phyloP scores from a whole-genome alignment of 1,140 invertebrate genomes.

The Andrena cerasifolii region DNA sequence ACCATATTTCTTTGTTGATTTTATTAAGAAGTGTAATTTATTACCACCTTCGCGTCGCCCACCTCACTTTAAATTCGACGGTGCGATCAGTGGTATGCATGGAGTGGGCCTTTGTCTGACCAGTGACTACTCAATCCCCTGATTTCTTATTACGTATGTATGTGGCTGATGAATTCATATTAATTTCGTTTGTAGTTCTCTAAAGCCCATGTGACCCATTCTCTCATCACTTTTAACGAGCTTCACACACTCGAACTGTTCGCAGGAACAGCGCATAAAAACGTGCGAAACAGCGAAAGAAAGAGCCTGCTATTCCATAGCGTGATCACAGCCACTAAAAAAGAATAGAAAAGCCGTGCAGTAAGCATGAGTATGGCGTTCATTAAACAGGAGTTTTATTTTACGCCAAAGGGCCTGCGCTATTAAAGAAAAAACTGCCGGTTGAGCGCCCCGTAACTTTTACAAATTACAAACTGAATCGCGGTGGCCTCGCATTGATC shows the following conservation, averaged over 20 bases:
- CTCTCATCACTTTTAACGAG: background rate
- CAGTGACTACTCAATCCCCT: no score
- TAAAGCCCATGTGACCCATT: background rate
- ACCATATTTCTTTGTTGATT: no score
- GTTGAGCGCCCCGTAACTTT: background rate
- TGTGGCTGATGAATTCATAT: no score
- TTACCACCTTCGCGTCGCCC: no score
- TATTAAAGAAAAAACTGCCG: background rate
- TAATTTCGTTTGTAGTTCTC: no score
- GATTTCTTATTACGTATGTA: no score
- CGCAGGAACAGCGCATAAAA: background rate
- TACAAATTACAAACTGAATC: background rate
- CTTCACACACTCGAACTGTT: background rate
- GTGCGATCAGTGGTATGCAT: no score
- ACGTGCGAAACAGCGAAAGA: slow-evolving; percentile 12
- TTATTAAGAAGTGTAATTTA: no score
- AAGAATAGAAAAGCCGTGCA: background rate
- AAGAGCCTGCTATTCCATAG: background rate
- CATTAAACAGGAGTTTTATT: background rate
- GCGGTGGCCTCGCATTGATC: slow-evolving; percentile 28
- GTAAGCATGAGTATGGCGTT: background rate
- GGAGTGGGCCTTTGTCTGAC: no score
- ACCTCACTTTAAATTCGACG: no score
- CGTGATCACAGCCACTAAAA: slow-evolving; percentile 14
- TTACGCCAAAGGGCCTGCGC: background rate